These are phyloP conservation scores for Drosophila seclusa DNA, from an alignment of 2,888 invertebrate genomes.

Conservation along the genomic window DNA sequence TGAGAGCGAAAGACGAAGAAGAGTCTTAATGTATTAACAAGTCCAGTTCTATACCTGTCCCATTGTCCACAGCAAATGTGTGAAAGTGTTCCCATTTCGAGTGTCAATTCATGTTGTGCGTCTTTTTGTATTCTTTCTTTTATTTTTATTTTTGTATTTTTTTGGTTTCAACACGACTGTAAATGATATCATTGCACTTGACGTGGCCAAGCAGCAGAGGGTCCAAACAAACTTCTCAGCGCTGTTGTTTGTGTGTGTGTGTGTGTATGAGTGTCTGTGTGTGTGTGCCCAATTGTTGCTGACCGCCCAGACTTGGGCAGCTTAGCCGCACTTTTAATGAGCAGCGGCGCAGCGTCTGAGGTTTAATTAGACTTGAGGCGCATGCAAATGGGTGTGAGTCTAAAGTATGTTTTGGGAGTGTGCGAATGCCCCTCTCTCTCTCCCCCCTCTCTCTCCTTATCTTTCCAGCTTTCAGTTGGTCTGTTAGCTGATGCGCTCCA, in stretches of 20 bases:
- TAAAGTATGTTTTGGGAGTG: slow-evolving; percentile 75
- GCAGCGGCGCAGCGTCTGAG: slow-evolving; percentile 28
- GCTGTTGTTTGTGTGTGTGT: not conserved
- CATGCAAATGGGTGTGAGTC: slow-evolving; percentile 54
- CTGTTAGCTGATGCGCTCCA: slow-evolving; percentile 21
- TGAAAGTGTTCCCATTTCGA: slow-evolving; percentile 81
- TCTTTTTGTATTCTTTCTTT: slow-evolving; percentile 6
- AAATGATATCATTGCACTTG: slow-evolving; percentile 70
- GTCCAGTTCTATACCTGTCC: slow-evolving; percentile 26
- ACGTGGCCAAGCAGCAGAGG: slow-evolving; percentile 40
- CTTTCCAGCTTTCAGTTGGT: not conserved
- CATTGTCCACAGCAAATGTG: slow-evolving; percentile 48
- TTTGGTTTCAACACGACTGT: slow-evolving; percentile 46
- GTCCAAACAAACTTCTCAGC: slow-evolving; percentile 19
- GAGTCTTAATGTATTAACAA: slow-evolving; percentile 42
- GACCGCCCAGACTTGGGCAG: slow-evolving; percentile 18
- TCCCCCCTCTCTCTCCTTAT: not conserved
- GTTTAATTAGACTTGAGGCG: slow-evolving; percentile 46
- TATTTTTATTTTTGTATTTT: slow-evolving; percentile 3
- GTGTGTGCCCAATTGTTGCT: slow-evolving; percentile 37
- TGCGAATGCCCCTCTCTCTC: slow-evolving; percentile 59
- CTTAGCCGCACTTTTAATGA: slow-evolving; percentile 49
- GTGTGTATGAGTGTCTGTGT: slow-evolving; percentile 17
- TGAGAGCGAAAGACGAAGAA: slow-evolving; percentile 4
- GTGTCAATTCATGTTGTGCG: slow-evolving; percentile 58